Evolutionary conservation across 2,888 invertebrate genomes (phyloP), one percentile per base, ranked within the genome.

Genomic region (Euspilapteryx auroguttella): DNA sequence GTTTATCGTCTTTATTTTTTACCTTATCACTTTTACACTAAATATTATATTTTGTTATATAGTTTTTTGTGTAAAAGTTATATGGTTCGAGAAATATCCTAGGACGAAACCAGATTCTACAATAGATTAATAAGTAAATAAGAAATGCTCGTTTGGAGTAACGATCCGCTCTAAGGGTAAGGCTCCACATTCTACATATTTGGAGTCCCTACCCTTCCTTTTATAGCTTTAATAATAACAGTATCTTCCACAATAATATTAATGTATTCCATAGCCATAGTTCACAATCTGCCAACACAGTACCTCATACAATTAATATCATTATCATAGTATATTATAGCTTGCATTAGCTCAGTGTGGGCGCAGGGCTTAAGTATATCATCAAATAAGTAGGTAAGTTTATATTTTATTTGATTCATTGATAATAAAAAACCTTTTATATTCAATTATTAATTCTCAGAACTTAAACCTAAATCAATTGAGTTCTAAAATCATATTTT

Each of bases 161-260:
- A 45, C 41, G 42, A 40, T 37, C 42, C 39, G 45, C 42, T 37
- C 49, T 50, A 51, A 55, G 52, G 53, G 65, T 53, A 51, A 57
- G 57, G 45, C 57, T 59, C 65, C 64, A 58, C 55, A 44, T 48
- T 37, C 40, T 40, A 41, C 34, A 36, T 45, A 42, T 37, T 37
- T n/a, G n/a, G n/a, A n/a, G n/a, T n/a, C n/a, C n/a, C n/a, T n/a
- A n/a, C 59, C 64, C 55, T 59, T 55, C 55, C 48, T 47, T 53
- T 55, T 10, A 64, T 71, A 73, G 73, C 71, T 75, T 73, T 75
- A 75, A 73, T 65, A 56, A 62, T 62, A 65, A 44, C 69, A 68
- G 62, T 69, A 69, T 71, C 68, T 69, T 69, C 73, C 68, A 69
- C 52, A 52, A 55, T 51, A 50, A 51, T 47, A 47, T 66, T 63